Base-by-base conservation (phyloP, 2,113 vertebrate species). In the Pangasianodon gigas region DNA sequence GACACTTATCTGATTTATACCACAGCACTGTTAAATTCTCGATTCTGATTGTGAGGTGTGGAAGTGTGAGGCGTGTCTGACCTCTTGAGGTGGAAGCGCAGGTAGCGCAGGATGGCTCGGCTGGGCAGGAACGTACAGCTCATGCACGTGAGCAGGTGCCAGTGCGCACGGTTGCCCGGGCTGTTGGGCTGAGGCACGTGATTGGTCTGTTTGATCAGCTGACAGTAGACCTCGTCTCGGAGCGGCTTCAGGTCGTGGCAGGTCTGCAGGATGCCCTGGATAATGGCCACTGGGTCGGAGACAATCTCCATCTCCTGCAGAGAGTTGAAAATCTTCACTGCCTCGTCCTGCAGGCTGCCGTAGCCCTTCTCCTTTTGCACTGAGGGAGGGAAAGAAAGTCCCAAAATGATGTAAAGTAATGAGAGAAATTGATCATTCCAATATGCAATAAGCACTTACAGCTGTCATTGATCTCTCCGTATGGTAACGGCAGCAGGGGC, bases 141-240 rank as follows among this genome's bases (percentile, higher is more conserved):
- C 97, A 98, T 97, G 87, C 97, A 98, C 65, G 96, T 96, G 93
- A 98, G 97, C 84, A 98, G 96, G 93, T 97, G 97, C 97, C 97
- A 98, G 93, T 97, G 97, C 48, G 97, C 97, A 48, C 97, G 95
- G 93, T 97, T 98, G 60, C 96, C 97, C 4, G 96, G 88, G 88
- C 97, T 97, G 94, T 97, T 97, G 79, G 97, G 97, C 91, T 98
- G 97, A 8, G 97, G 97, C 93, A 97, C 97, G n/a, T 98, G 97
- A 94, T 97, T 98, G 89, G 97, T 98, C 94, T 98, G 98, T 93
- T 98, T 98, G 95, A 98, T 97, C 92, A 98, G 96, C 95, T 98
- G 98, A 91, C 97, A 98, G 90, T 98, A 98, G 3, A 98, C 97
- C 94, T 98, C 98, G 67, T 98, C 97, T 86, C 97, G 96, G 88